Percentiles rank a stretch among this genome's conserved stretches.
phyloP scores from a whole-genome alignment of 2,113 vertebrate species.

The Pongo abelii region DNA sequence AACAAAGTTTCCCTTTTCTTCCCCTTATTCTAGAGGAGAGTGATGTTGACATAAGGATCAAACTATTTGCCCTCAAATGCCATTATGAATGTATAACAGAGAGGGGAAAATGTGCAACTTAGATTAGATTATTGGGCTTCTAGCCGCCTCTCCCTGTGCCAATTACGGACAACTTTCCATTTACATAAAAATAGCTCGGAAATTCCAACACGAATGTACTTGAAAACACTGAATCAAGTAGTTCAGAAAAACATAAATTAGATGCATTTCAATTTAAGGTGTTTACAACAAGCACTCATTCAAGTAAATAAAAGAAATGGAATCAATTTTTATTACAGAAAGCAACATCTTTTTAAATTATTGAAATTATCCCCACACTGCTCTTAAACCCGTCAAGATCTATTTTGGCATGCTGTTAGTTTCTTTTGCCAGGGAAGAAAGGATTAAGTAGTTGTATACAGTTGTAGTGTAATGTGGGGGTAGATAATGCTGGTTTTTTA shows the following conservation, averaged over 20 bases:
- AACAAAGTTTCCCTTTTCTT: slow-evolving; percentile 75
- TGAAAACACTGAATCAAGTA: slow-evolving; percentile 76
- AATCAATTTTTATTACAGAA: slow-evolving; percentile 59
- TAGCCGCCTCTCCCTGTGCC: slow-evolving; percentile 66
- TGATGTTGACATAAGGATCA: slow-evolving; percentile 77
- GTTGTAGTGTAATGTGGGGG: neutral
- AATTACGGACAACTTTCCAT: slow-evolving; percentile 80
- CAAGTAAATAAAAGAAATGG: slow-evolving; percentile 69
- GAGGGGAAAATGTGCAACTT: slow-evolving; percentile 58
- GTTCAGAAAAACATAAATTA: slow-evolving; percentile 76
- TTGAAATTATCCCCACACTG: slow-evolving; percentile 49
- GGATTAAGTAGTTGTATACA: neutral
- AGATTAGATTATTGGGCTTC: slow-evolving; percentile 76
- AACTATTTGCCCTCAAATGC: slow-evolving; percentile 75
- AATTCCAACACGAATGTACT: slow-evolving; percentile 77
- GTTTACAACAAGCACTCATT: slow-evolving; percentile 58
- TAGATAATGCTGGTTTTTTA: neutral
- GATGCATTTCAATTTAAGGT: slow-evolving; percentile 67
- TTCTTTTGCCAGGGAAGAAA: neutral
- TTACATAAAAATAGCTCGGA: slow-evolving; percentile 85
- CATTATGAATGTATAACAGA: slow-evolving; percentile 75
- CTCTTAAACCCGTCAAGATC: slow-evolving; percentile 40
- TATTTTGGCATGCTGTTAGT: neutral
- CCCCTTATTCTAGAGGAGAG: slow-evolving; percentile 68
- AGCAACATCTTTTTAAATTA: slow-evolving; percentile 57